Percentiles rank a stretch among this genome's conserved stretches.
These are phyloP conservation scores for Dryoscopus gambensis DNA, from an alignment of 2,113 vertebrate genomes.

Conservation along the genomic window DNA sequence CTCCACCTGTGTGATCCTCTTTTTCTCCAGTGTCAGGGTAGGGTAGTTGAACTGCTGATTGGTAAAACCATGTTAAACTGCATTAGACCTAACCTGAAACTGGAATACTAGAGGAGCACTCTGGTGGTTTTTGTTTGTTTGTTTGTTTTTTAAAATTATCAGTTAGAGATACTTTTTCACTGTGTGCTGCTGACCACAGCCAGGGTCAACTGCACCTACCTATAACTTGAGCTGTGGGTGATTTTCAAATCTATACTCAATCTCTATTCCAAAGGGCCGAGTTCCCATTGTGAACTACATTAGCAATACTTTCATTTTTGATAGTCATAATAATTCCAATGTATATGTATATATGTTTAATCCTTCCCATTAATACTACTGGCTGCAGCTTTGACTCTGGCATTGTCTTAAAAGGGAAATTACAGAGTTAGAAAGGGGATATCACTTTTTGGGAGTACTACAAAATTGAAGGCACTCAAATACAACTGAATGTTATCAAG, in stretches of 20 bases:
- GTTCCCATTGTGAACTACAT: not conserved
- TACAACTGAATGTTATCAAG: slow-evolving; percentile 29
- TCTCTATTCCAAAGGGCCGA: not conserved
- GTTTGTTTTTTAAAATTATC: not conserved
- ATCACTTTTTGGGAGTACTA: not conserved
- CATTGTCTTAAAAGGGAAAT: slow-evolving; percentile 3
- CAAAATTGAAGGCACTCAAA: not conserved
- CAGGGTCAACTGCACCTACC: not conserved
- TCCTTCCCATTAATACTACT: not conserved
- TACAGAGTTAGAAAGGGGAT: not conserved
- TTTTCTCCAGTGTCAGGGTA: not conserved
- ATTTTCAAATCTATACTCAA: not conserved
- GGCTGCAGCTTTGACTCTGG: not conserved
- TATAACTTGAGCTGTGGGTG: not conserved
- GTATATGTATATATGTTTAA: not conserved
- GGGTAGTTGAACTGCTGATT: not conserved
- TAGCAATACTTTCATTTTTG: not conserved
- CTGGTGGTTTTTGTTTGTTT: not conserved
- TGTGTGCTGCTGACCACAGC: not conserved
- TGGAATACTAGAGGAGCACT: not conserved
- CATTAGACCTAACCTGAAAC: not conserved
- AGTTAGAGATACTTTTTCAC: not conserved
- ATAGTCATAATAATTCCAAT: not conserved
- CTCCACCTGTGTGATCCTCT: not conserved
- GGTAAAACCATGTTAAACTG: not conserved